A percentile compares a stretch with the other conserved stretches of the same genome.
Conservation (phyloP, 2,888 invertebrate species). For the Bombylius discolor region DNA sequence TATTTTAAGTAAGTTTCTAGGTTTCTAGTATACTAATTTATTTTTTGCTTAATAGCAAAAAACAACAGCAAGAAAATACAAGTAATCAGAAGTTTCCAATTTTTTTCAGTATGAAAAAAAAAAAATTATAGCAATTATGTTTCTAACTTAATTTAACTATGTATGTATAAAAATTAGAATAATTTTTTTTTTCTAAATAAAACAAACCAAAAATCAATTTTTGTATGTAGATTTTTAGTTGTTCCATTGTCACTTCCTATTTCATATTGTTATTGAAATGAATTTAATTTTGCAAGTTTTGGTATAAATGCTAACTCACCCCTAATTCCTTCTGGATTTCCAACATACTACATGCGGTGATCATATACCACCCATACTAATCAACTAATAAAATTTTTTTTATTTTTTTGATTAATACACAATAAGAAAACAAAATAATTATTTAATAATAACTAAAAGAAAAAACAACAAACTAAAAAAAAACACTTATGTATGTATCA, state of each 20-base stretch:
- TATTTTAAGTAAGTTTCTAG: no score
- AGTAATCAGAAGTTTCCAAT: no score
- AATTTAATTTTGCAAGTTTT: constrained; percentile 74
- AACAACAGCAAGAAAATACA: no score
- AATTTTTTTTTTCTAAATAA: constrained; percentile 1
- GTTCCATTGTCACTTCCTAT: constrained; percentile 88
- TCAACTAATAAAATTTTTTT: constrained; percentile 24
- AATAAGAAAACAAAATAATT: no score
- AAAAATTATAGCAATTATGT: no score
- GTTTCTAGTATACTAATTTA: no score
- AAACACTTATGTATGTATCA: no score
- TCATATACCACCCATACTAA: constrained; percentile 57
- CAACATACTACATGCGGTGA: constrained; percentile 78
- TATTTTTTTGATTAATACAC: constrained; percentile 9
- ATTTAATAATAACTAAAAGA: no score
- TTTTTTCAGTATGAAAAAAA: no score
- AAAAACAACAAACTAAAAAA: no score
- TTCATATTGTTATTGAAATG: constrained; percentile 91
- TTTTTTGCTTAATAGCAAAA: no score
- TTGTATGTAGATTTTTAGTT: constrained; percentile 62
- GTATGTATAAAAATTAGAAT: background rate
- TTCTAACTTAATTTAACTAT: no score
- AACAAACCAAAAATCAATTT: constrained; percentile 1
- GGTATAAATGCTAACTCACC: constrained; percentile 74
- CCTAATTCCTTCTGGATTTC: constrained; percentile 72